Conservation (phyloP, 1,140 invertebrate species). For the Geopemphigus sp. region DNA sequence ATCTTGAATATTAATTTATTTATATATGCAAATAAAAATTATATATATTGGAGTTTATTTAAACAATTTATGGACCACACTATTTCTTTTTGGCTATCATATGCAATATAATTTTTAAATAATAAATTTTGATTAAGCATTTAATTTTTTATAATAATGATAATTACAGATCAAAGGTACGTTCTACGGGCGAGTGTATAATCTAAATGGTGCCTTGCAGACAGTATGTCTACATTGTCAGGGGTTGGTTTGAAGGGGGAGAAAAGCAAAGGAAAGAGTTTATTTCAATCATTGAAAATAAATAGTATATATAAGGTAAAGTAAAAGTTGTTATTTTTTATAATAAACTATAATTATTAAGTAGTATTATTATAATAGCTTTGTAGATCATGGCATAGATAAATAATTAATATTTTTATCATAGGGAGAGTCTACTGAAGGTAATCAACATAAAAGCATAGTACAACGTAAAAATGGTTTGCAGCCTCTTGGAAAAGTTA, state of each 20-base stretch:
- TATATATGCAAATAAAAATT: no score
- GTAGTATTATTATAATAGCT: no score
- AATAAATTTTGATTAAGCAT: no score
- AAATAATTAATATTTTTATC: conserved; percentile 51
- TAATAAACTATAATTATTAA: not conserved
- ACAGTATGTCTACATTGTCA: conserved; percentile 85
- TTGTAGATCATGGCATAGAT: not conserved
- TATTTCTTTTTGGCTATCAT: no score
- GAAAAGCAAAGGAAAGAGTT: conserved; percentile 82
- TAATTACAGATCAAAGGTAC: conserved; percentile 68
- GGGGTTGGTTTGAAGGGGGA: conserved; percentile 80
- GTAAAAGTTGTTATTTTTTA: conserved; percentile 53
- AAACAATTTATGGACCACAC: no score
- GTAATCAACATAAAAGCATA: conserved; percentile 82
- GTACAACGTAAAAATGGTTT: conserved; percentile 90
- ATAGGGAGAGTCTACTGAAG: conserved; percentile 84
- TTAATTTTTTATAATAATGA: not conserved
- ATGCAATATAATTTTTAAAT: no score
- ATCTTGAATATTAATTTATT: no score
- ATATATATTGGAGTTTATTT: no score
- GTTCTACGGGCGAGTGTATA: conserved; percentile 70
- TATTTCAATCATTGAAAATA: conserved; percentile 92
- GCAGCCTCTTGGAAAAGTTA: conserved; percentile 94
- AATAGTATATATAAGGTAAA: conserved; percentile 91
- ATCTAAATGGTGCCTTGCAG: conserved; percentile 81